Evolutionary conservation across 2,797 vertebrate genomes (phyloP), one percentile per base, ranked within the genome.

Genomic region (Trichosurus vulpecula): DNA sequence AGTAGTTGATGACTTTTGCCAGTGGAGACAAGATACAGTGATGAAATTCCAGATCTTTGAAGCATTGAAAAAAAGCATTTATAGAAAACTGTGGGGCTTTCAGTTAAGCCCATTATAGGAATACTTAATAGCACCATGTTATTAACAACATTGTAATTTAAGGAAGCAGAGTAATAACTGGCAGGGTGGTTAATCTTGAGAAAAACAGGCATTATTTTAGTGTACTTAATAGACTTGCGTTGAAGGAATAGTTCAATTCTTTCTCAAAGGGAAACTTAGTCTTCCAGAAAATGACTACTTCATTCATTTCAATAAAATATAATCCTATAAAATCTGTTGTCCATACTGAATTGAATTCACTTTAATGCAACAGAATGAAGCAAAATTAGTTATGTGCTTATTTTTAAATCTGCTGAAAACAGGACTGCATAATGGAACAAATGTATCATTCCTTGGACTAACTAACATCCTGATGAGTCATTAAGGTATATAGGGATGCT

Each of bases 351-450:
- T 55, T 97, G 47, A 91, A 94, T 95, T 96, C 94, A 95, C 54
- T 94, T 29, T 52, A 93, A 90, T 96, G 66, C 47, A 95, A 95
- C 92, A 53, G 95, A 97, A 94, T 93, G 96, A 96, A 93, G n/a
- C 52, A 95, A 96, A 97, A 97, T 98, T 97, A 93, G 92, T 97
- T 95, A 96, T 91, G 30, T 96, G 91, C 57, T 93, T 91, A 95
- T 97, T 96, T 97, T 66, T 95, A 91, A 92, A 9, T 96, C 92
- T 81, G 66, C 87, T 51, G 89, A 96, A 95, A 94, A 56, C 19
- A 96, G 93, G 29, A 35, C 22, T 93, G 96, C 94, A 95, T 97
- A 90, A 95, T 51, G 29, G 91, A 95, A 91, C 52, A 95, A 96
- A 91, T 96, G 81, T 92, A 96, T 96, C 93, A 66, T 91, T 96